These are phyloP conservation scores for Chaunax sp. DNA, from an alignment of 2,797 vertebrate genomes.

Conservation along the genomic window DNA sequence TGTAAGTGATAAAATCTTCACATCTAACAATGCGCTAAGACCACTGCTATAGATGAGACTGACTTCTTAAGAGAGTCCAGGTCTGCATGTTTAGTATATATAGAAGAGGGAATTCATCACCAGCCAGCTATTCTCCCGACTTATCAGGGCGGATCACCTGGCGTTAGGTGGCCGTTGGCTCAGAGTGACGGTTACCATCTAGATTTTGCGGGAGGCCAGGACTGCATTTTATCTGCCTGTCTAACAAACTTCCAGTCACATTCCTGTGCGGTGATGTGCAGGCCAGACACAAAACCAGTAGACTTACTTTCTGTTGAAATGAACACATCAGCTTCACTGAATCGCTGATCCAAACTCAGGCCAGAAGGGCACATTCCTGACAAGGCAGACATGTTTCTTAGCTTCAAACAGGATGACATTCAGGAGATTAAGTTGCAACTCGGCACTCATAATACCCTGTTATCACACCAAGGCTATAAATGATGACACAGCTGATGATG, in stretches of 20 bases:
- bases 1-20: conserved; percentile 2
- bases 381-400: not conserved
- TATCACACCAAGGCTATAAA: not conserved
- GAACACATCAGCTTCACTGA: conserved; percentile 7
- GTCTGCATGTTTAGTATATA: conserved; percentile 1
- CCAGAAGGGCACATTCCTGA: conserved; percentile 33
- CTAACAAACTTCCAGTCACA: conserved; percentile 23
- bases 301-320: conserved; percentile 15
- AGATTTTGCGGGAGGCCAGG: conserved; percentile 28
- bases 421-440: not conserved
- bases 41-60: not conserved
- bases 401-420: not conserved
- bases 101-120: not conserved
- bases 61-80: not conserved
- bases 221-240: conserved; percentile 40
- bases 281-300: conserved; percentile 36
- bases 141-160: conserved; percentile 35
- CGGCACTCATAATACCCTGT: not conserved
- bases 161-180: conserved; percentile 35
- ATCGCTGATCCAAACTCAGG: conserved; percentile 23
- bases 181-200: conserved; percentile 55
- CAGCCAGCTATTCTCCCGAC: conserved; percentile 22
- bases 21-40: not conserved
- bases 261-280: conserved; percentile 50
- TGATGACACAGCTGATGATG: not conserved